These are phyloP conservation scores for Thalassophryne amazonica DNA, from an alignment of 2,797 vertebrate genomes.

Conservation along the genomic window DNA sequence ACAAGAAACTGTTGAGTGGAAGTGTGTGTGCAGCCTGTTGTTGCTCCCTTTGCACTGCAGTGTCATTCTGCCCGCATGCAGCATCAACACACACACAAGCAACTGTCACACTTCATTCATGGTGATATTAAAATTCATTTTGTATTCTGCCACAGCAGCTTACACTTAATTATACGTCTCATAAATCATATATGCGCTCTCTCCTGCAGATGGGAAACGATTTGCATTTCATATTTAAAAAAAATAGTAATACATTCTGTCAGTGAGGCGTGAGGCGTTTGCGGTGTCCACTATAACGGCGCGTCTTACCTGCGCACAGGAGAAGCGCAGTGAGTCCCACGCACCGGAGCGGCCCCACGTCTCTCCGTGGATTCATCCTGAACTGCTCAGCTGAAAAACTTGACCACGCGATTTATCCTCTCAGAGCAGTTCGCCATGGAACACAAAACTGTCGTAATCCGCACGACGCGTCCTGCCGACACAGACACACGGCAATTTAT, in stretches of 20 bases:
- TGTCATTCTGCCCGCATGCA: slow-evolving; percentile 2
- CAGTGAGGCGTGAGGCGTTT: slow-evolving; percentile 43
- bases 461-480: slow-evolving; percentile 43
- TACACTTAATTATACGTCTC: slow-evolving; percentile 66
- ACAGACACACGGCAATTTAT: slow-evolving; percentile 28
- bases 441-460: slow-evolving; percentile 32
- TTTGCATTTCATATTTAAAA: slow-evolving; percentile 68
- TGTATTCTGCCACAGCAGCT: slow-evolving; percentile 66
- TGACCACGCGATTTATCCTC: slow-evolving; percentile 48
- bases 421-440: slow-evolving; percentile 41
- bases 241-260: slow-evolving; percentile 37
- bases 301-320: slow-evolving; percentile 73
- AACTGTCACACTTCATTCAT: slow-evolving; percentile 62
- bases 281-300: slow-evolving; percentile 15
- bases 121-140: slow-evolving; percentile 66
- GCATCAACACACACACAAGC: slow-evolving; percentile 9
- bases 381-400: slow-evolving; percentile 48
- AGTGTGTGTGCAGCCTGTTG: slow-evolving; percentile 51
- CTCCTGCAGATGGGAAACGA: slow-evolving; percentile 46
- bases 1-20: no score
- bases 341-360: slow-evolving; percentile 49
- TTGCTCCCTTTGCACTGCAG: slow-evolving; percentile 51
- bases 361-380: slow-evolving; percentile 46
- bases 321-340: slow-evolving; percentile 65
- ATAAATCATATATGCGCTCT: slow-evolving; percentile 61